Conservation (phyloP, 2,113 vertebrate genomes). For the Nothoprocta perdicaria region DNA sequence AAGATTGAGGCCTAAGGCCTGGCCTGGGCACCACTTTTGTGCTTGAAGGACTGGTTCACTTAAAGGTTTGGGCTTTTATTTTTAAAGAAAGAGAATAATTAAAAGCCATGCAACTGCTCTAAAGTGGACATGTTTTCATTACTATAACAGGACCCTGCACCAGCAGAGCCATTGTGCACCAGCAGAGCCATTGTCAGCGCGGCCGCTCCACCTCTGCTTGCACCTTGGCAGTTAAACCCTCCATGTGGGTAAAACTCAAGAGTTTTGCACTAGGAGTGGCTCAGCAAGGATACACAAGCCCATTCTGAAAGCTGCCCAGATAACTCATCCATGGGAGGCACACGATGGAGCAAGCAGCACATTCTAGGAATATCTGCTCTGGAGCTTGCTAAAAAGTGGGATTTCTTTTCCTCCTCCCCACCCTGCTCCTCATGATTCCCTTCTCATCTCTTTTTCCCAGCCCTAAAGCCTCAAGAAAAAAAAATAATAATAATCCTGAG, state of each 20-base stretch:
- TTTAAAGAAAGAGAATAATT: slow-evolving; percentile 62
- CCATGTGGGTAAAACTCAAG: neutral
- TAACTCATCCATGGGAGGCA: neutral
- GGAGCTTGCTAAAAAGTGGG: neutral
- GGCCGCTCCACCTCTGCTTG: neutral
- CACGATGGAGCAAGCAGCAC: neutral
- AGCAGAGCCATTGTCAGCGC: neutral
- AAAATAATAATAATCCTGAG: neutral
- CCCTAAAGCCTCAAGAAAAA: neutral
- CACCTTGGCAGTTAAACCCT: neutral
- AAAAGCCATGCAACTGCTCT: slow-evolving; percentile 32
- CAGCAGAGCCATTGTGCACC: neutral
- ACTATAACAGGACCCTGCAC: slow-evolving; percentile 17
- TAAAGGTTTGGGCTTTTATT: slow-evolving; percentile 46
- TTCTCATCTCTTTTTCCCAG: neutral
- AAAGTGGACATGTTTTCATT: neutral
- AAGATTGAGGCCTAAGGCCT: slow-evolving; percentile 22
- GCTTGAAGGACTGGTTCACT: slow-evolving; percentile 39
- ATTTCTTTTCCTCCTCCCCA: too few species aligned
- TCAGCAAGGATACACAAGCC: neutral
- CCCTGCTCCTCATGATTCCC: neutral
- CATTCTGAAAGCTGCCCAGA: neutral
- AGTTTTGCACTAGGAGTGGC: neutral
- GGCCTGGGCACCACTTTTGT: slow-evolving; percentile 24
- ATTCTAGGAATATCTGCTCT: neutral